These are phyloP conservation scores for Echeneis naucrates DNA, from an alignment of 2,797 vertebrate species.

Conservation along the genomic window DNA sequence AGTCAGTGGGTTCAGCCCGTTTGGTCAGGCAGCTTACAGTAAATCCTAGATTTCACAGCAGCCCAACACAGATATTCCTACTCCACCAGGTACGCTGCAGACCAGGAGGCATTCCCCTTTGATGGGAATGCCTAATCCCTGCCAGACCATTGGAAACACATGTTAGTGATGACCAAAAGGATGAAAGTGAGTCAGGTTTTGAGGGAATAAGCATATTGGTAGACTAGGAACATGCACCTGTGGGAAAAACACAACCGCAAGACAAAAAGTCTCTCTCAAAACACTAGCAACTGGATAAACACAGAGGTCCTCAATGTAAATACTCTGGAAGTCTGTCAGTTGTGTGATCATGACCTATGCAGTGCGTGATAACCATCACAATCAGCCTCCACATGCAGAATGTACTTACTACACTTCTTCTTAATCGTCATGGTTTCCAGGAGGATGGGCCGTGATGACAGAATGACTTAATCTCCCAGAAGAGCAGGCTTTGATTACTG, in stretches of 20 bases:
- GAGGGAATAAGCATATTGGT: not conserved
- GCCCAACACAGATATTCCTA: slow-evolving; percentile 52
- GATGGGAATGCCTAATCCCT: slow-evolving; percentile 33
- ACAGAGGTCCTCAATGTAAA: slow-evolving; percentile 26
- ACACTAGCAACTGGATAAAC: slow-evolving; percentile 30
- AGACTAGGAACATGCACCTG: not conserved
- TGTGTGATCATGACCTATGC: slow-evolving; percentile 21
- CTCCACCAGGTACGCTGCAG: slow-evolving; percentile 40
- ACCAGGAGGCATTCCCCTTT: slow-evolving; percentile 30
- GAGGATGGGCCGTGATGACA: slow-evolving; percentile 4
- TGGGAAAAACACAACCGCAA: slow-evolving; percentile 4
- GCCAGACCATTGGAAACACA: slow-evolving; percentile 33
- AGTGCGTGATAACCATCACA: slow-evolving; percentile 37
- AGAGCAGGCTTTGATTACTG: slow-evolving; percentile 42
- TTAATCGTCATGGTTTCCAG: slow-evolving; percentile 58
- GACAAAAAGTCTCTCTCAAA: slow-evolving; percentile 25
- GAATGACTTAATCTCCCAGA: slow-evolving; percentile 48
- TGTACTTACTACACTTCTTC: slow-evolving; percentile 57
- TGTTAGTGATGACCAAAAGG: slow-evolving; percentile 22
- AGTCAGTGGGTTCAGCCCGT: slow-evolving; percentile 40
- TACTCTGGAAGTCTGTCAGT: not conserved
- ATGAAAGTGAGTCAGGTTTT: not conserved
- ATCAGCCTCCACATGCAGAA: slow-evolving; percentile 30
- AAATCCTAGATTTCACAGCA: slow-evolving; percentile 55
- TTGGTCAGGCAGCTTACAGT: slow-evolving; percentile 39